A percentile compares a stretch with the other conserved stretches of the same genome.
These are phyloP conservation scores for Oreochromis mossambicus DNA, from an alignment of 2,797 vertebrate species.

Conservation along the genomic window DNA sequence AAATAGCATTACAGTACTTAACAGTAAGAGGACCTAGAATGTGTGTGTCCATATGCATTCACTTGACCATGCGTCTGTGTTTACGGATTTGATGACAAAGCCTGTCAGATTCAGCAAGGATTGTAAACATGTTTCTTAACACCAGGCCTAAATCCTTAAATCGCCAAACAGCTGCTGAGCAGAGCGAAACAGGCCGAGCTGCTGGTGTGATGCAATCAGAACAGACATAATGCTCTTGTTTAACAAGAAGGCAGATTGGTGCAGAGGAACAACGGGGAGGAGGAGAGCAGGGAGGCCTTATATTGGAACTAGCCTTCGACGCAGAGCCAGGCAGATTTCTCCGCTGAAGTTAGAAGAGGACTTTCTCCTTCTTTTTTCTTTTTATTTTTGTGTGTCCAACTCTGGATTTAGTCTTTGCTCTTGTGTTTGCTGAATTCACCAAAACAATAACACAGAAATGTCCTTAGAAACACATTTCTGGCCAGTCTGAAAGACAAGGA, in stretches of 20 bases:
- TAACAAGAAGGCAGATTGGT: conserved; percentile 54
- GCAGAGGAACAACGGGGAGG: conserved; percentile 25
- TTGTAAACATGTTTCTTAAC: conserved; percentile 72
- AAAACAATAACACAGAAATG: neutral
- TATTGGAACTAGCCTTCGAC: conserved; percentile 18
- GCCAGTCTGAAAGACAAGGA: neutral
- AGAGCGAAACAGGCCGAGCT: conserved; percentile 26
- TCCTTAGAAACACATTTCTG: neutral
- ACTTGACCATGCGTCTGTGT: conserved; percentile 44
- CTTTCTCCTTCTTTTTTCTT: conserved; percentile 2
- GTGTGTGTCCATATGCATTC: conserved; percentile 7
- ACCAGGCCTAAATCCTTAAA: conserved; percentile 67
- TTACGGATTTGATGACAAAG: conserved; percentile 70
- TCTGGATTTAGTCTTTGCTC: neutral
- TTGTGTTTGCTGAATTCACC: neutral
- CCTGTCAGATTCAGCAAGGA: conserved; percentile 55
- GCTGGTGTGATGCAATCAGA: conserved; percentile 58
- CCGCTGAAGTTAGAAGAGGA: neutral
- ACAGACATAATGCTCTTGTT: conserved; percentile 62
- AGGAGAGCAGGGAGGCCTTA: conserved; percentile 1
- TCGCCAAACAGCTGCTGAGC: conserved; percentile 64
- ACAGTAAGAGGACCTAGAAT: conserved; percentile 4
- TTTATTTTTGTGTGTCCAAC: neutral
- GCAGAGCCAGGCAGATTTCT: neutral
- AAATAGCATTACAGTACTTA: neutral